A percentile compares a stretch with the other conserved stretches of the same genome.
These are phyloP conservation scores for Drosophila siamana DNA, from an alignment of 2,888 invertebrate genomes.

Conservation along the genomic window DNA sequence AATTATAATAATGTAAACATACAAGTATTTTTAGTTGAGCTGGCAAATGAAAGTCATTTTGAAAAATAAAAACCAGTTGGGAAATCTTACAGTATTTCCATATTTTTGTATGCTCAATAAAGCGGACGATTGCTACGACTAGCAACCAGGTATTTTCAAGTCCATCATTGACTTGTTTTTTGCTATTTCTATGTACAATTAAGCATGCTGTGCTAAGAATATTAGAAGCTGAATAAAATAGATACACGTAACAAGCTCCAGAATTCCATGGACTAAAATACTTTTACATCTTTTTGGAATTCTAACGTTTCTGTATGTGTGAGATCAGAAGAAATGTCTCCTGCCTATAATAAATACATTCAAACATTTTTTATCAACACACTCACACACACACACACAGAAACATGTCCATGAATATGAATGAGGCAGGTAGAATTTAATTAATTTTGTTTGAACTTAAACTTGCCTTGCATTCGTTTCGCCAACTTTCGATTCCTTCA, in stretches of 20 bases:
- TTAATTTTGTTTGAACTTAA: constrained; percentile 1
- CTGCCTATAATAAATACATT: constrained; percentile 8
- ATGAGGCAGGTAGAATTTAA: constrained; percentile 2
- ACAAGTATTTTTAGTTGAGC: background rate
- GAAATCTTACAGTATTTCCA: background rate
- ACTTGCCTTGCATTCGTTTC: constrained; percentile 54
- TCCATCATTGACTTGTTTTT: background rate
- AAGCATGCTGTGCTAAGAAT: background rate
- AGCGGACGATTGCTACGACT: background rate
- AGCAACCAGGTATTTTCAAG: background rate
- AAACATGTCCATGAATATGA: background rate
- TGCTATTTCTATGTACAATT: background rate
- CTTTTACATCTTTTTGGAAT: background rate
- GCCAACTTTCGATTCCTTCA: constrained; percentile 3
- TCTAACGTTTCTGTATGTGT: background rate
- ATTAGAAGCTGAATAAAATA: background rate
- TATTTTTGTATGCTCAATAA: background rate
- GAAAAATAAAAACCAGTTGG: background rate
- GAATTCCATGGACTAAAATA: background rate
- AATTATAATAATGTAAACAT: background rate
- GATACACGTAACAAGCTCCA: background rate
- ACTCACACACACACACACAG: background rate
- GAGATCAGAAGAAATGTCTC: constrained; percentile 5
- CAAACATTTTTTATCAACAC: constrained; percentile 8
- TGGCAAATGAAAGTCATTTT: background rate